Conservation (phyloP, 92 coral and sea anemone species). For the Scolanthus callimorphus region DNA sequence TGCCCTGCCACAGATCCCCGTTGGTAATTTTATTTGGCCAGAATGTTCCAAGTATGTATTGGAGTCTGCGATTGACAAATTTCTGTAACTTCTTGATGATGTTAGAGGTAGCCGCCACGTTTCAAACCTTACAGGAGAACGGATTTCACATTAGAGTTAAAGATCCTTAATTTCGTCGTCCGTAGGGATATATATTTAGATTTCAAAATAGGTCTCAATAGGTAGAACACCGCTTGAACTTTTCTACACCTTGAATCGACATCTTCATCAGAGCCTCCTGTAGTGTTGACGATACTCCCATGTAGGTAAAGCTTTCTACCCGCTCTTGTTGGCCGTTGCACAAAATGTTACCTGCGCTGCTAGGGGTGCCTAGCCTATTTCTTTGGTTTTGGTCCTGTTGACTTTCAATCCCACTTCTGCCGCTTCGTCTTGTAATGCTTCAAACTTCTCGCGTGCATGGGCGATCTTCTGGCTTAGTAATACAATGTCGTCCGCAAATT, state of each 20-base stretch:
- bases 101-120: background rate
- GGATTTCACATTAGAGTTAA: background rate
- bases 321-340: background rate
- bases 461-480: background rate
- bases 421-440: constrained; percentile 1
- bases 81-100: background rate
- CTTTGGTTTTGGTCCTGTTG: background rate
- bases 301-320: background rate
- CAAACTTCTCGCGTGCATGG: background rate
- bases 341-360: background rate
- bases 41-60: background rate
- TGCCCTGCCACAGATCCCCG: background rate
- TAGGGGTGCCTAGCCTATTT: background rate
- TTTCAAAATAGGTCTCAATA: constrained; percentile 9
- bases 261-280: constrained; percentile 11
- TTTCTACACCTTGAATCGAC: constrained; percentile 10
- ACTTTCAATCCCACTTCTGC: too few relatives aligned
- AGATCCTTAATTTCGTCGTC: constrained; percentile 1
- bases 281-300: background rate
- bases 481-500: background rate
- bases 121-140: background rate
- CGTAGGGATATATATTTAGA: constrained; percentile 11
- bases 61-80: background rate
- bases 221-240: constrained; percentile 5
- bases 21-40: too few relatives aligned